Base-by-base conservation (phyloP, 2,113 vertebrate species). In the cat (Felis catus) region DNA sequence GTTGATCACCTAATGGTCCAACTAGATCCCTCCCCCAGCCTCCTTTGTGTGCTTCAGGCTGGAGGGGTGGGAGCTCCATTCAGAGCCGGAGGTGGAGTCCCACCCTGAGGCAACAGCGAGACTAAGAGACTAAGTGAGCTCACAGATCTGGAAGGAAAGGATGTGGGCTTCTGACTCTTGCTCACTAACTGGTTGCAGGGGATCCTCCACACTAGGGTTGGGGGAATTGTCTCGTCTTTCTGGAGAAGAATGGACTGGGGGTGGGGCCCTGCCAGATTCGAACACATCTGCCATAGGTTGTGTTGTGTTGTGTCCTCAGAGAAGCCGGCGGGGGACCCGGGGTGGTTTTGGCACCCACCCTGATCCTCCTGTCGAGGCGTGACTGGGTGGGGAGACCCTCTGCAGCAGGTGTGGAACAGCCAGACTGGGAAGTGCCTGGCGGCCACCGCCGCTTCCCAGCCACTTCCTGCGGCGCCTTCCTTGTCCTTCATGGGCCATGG, bases 351-450 rank as follows among this genome's bases (percentile, higher is more conserved):
- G n/a, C 66, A 10, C 23, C 39, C 63, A 45, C 5, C 10, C 1
- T 10, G 2, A 25, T 16, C n/a, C 63, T 76, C 36, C 31, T 6
- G 1, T 73, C 58, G 23, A 0, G 0, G 0, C 10, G 11, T 41
- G 36, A 15, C 14, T 19, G 61, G 16, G 23, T 8, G 23, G 61
- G 63, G 13, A 21, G 33, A 23, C 21, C 13, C 61, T 41, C 51
- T 2, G 0, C 4, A 25, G 33, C 31, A 3, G 1, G 6, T 25
- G 13, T 51, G 53, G 51, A 65, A 29, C 25, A 39, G 7, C 55
- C 5, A 19, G 9, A 9, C 3, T 48, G 8, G 23, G 31, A 63
- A 15, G 68, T 63, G 33, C 70, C 36, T 2, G 1, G 6, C 41
- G 31, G 51, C 33, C 33, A 25, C 31, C 33, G 0, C 51, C 33